These are phyloP conservation scores for Conchocele bisecta DNA, from an alignment of 2,888 invertebrate species.

Conservation along the genomic window DNA sequence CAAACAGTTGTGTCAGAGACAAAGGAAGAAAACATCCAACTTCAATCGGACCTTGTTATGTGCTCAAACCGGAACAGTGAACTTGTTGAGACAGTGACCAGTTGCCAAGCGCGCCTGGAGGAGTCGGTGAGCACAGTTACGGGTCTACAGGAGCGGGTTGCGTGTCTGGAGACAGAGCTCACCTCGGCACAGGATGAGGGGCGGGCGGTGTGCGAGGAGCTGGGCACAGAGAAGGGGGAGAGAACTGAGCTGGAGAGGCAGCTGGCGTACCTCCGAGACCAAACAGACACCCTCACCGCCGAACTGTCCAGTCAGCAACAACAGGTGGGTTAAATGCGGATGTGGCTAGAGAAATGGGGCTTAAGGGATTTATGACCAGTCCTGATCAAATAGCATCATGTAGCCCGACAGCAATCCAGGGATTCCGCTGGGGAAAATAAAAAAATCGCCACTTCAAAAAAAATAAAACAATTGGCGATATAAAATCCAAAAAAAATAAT, in stretches of 20 bases:
- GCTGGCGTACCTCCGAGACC: slow-evolving; percentile 44
- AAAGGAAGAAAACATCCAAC: background rate
- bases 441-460: too few species aligned
- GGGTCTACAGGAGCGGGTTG: background rate
- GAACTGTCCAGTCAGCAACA: slow-evolving; percentile 63
- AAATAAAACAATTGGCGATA: too few species aligned
- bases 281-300: slow-evolving; percentile 50
- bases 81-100: background rate
- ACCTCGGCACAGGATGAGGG: slow-evolving; percentile 13
- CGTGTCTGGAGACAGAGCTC: slow-evolving; percentile 10
- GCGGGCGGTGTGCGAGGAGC: slow-evolving; percentile 18
- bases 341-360: too few species aligned
- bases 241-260: slow-evolving; percentile 41
- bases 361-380: too few species aligned
- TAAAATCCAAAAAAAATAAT: too few species aligned
- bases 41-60: background rate
- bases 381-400: too few species aligned
- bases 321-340: too few species aligned
- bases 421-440: too few species aligned
- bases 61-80: background rate
- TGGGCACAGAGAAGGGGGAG: slow-evolving; percentile 37
- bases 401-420: too few species aligned
- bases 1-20: background rate
- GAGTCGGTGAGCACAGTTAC: slow-evolving; percentile 9
- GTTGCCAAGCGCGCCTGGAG: background rate